These are phyloP conservation scores for Vicugna pacos DNA, from an alignment of 2,113 vertebrate species.

Conservation along the genomic window DNA sequence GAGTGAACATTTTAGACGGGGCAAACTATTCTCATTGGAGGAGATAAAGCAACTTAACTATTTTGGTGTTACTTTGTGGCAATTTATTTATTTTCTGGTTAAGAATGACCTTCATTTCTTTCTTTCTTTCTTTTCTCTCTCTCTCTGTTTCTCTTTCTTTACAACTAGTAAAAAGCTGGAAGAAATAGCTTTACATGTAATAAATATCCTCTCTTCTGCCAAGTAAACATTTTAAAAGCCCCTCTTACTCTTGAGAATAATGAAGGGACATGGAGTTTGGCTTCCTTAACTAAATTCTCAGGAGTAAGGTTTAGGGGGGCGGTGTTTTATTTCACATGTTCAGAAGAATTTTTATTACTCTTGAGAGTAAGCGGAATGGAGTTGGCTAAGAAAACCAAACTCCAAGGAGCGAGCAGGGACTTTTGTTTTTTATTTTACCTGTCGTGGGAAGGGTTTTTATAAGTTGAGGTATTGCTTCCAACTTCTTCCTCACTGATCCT, in stretches of 20 bases:
- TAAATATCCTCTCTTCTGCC: background rate
- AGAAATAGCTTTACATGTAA: background rate
- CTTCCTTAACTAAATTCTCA: background rate
- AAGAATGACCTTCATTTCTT: background rate
- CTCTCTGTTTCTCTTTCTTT: background rate
- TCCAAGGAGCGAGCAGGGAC: background rate
- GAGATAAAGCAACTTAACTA: background rate
- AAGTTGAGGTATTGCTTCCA: background rate
- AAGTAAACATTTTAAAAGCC: background rate
- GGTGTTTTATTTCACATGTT: background rate
- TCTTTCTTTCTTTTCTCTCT: background rate
- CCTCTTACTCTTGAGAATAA: background rate
- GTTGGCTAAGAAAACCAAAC: background rate
- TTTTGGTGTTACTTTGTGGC: background rate
- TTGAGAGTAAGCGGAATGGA: background rate
- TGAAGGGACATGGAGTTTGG: background rate
- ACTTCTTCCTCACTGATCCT: background rate
- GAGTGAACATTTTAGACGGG: background rate
- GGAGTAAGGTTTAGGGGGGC: background rate
- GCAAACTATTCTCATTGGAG: background rate
- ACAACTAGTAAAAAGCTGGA: background rate
- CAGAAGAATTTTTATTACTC: background rate
- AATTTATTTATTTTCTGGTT: background rate
- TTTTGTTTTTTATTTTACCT: background rate
- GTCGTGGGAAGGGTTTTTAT: background rate